Percentiles rank a stretch among this genome's conserved stretches.
Conservation (phyloP, 1,140 invertebrate species). For the Solenopsis invicta region DNA sequence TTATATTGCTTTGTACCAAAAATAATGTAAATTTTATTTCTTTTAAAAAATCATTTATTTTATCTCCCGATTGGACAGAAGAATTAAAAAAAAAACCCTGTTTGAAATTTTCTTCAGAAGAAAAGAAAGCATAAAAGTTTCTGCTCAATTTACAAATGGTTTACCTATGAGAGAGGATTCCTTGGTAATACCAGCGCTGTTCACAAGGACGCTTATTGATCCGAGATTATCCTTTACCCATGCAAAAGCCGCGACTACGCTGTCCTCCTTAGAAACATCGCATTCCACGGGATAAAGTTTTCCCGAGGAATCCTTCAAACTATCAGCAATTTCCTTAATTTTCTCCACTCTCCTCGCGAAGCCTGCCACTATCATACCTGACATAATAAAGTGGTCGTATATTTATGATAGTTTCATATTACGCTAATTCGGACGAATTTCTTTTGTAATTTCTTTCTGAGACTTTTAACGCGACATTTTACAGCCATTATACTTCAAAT, state of each 20-base stretch:
- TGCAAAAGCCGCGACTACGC: conserved; percentile 89
- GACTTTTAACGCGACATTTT: background rate
- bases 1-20: background rate
- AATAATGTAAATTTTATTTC: background rate
- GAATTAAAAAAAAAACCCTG: background rate
- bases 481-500: background rate
- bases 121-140: background rate
- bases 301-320: conserved; percentile 70
- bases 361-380: conserved; percentile 88
- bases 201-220: conserved; percentile 90
- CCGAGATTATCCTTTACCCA: conserved; percentile 88
- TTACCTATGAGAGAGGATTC: conserved; percentile 77
- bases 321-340: conserved; percentile 81
- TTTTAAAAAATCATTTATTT: background rate
- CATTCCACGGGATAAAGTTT: conserved; percentile 86
- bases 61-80: background rate
- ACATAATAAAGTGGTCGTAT: conserved; percentile 2
- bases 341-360: conserved; percentile 87
- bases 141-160: background rate
- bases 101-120: background rate
- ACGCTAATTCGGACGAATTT: background rate
- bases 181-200: conserved; percentile 89
- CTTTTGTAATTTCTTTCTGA: conserved; percentile 1
- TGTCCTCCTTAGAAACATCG: conserved; percentile 89
- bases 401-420: background rate